Percentiles rank a stretch among this genome's conserved stretches.
Evolutionary conservation across 2,888 invertebrate genomes (phyloP).

Genomic region (Chymomyza fuscimana): DNA sequence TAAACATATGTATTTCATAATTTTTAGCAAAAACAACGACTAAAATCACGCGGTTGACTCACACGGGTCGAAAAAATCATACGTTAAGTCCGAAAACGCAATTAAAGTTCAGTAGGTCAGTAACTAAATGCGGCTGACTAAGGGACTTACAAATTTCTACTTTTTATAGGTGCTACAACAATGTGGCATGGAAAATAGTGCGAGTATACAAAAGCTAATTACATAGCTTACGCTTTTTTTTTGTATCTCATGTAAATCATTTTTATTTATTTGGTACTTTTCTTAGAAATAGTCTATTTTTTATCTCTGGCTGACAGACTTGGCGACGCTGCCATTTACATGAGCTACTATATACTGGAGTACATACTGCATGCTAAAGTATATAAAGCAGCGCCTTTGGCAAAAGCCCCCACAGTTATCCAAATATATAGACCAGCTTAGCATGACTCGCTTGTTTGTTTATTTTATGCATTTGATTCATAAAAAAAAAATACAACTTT

Average conservation of each 20-base stretch:
- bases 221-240: background rate
- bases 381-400: background rate
- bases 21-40: background rate
- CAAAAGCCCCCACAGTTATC: background rate
- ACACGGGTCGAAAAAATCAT: background rate
- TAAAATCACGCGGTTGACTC: background rate
- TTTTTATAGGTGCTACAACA: too few relatives aligned
- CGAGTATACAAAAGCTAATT: background rate
- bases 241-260: background rate
- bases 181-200: background rate
- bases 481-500: slow-evolving; percentile 17
- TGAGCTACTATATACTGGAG: background rate
- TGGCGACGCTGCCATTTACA: slow-evolving; percentile 13
- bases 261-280: slow-evolving; percentile 12
- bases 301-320: slow-evolving; percentile 15
- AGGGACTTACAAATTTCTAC: background rate
- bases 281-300: slow-evolving; percentile 9
- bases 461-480: slow-evolving; percentile 50
- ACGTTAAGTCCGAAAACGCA: background rate
- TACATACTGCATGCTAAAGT: background rate
- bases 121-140: background rate
- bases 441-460: slow-evolving; percentile 25
- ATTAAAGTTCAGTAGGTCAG: background rate
- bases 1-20: background rate
- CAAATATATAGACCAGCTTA: background rate